Base-by-base conservation (phyloP, 2,797 vertebrate species). In the Menidia menidia region DNA sequence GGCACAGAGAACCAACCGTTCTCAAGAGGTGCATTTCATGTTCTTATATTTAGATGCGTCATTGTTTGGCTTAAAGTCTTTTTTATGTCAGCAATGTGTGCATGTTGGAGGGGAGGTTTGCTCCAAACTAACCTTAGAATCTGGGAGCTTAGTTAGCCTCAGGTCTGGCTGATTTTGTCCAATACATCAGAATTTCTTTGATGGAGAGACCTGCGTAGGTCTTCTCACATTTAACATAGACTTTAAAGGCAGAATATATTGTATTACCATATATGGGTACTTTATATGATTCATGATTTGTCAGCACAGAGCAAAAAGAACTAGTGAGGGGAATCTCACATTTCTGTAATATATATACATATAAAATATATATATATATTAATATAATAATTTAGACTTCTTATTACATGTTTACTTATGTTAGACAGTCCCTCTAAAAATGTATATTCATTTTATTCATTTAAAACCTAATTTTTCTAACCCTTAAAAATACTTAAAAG, bases 61-160 rank as follows among this genome's bases (percentile, higher is more conserved):
- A 75, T 60, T 73, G 16, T 61, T 63, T 60, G 56, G 60, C 45
- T 72, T 70, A 52, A 69, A 43, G 51, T 65, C 48, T 74, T 75
- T 65, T 81, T 82, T 82, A 87, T 73, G 77, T 81, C 68, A 63
- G 64, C 50, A 78, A 64, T 77, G 64, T 39, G 35, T 39, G 35
- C 9, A 9, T 39, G 35, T 39, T 39, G 35, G 35, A 9, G 35
- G 35, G 35, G 35, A 9, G 35, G 5, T 5, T 39, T 9, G 5
- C 9, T 6, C 54, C 4, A 6, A 81, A 80, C 80, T 79, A 45
- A 50, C 50, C 58, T 83, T 72, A 73, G 78, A 76, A 74, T 81
- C 52, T 19, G 53, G 69, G 66, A 50, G 58, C 57, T 69, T 19
- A 64, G 45, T 72, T 54, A 64, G 63, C 52, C 67, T 63, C 18